Percentiles rank a stretch among this genome's conserved stretches.
phyloP scores from a whole-genome alignment of 1,140 invertebrate species.

The Patella vulgata region DNA sequence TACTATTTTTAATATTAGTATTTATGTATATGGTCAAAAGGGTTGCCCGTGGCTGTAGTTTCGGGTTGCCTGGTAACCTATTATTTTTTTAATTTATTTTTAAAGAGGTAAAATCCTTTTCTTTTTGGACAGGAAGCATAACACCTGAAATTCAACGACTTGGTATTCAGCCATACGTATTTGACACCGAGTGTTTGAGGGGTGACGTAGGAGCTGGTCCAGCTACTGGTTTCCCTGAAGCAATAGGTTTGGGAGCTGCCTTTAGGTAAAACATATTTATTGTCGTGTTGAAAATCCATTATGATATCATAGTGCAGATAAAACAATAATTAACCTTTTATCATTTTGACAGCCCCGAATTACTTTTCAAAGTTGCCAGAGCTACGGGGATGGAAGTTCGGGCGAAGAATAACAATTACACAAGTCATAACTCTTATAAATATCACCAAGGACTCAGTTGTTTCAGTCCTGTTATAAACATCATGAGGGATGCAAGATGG shows the following conservation, averaged over 20 bases:
- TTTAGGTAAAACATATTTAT: conserved; percentile 39
- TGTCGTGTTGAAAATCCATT: too few relatives aligned
- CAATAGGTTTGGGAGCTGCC: conserved; percentile 27
- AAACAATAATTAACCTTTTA: too few relatives aligned
- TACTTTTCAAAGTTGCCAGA: conserved; percentile 48
- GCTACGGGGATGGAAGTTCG: conserved; percentile 58
- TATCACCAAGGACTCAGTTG: conserved; percentile 57
- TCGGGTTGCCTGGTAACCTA: too few relatives aligned
- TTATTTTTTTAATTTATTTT: too few relatives aligned
- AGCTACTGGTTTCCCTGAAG: conserved; percentile 39
- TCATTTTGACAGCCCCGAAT: conserved; percentile 28
- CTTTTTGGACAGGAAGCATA: conserved; percentile 28
- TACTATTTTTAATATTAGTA: too few relatives aligned
- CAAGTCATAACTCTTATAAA: conserved; percentile 33
- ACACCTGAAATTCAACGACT: conserved; percentile 47
- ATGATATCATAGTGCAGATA: too few relatives aligned
- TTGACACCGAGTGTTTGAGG: conserved; percentile 54
- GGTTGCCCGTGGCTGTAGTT: too few relatives aligned
- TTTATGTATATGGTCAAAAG: too few relatives aligned
- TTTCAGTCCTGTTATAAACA: conserved; percentile 64
- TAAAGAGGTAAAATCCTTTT: too few relatives aligned
- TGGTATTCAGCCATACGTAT: conserved; percentile 49
- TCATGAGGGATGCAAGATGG: conserved; percentile 63
- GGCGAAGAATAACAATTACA: conserved; percentile 55
- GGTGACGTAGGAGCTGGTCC: conserved; percentile 44